Evolutionary conservation across 2,888 invertebrate genomes (phyloP), one percentile per base, ranked within the genome.

Genomic region (Machimus atricapillus): DNA sequence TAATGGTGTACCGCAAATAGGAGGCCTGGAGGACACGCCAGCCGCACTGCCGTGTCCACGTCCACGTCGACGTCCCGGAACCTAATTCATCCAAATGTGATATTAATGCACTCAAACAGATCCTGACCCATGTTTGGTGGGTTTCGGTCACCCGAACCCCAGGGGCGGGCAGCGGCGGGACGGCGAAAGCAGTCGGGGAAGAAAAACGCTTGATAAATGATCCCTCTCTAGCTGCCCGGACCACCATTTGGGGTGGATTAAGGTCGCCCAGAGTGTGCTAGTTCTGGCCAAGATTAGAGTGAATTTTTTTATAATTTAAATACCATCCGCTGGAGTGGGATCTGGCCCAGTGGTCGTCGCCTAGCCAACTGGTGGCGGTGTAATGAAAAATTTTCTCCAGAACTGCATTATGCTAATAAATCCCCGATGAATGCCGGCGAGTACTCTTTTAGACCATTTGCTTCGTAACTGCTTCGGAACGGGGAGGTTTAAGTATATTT

Each of bases 91-190:
- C 74, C 52, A 74, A 76, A 52, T 85, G 85, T 85, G 85, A 73
- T 85, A 74, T 85, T 85, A 85, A 85, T 52, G 76, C 74, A 73
- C 85, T 85, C 85, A 23, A 85, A 66, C 81, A 81, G 81, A 81
- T 81, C 46, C 56, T 0, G n/a, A 27, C 52, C 56, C 81, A 58
- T 52, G 81, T 81, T 81, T 27, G 34, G 56, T 81, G 81, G 66
- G 81, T 56, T 81, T 31, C 56, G 81, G 81, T 56, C 52, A 52
- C 81, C 31, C 23, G 58, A 23, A 7, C 58, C 66, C 66, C 66
- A 27, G 12, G 12, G 66, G 66, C 9, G 23, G 58, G 58, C 23
- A 9, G 2, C 12, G 19, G 23, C 66, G 66, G 7, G 1, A 4
- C 66, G 66, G 1, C 0, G 34, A 58, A 0, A 23, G 23, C 1